Conservation (phyloP, 2,113 vertebrate genomes). For the Motacilla tschutschensis region DNA sequence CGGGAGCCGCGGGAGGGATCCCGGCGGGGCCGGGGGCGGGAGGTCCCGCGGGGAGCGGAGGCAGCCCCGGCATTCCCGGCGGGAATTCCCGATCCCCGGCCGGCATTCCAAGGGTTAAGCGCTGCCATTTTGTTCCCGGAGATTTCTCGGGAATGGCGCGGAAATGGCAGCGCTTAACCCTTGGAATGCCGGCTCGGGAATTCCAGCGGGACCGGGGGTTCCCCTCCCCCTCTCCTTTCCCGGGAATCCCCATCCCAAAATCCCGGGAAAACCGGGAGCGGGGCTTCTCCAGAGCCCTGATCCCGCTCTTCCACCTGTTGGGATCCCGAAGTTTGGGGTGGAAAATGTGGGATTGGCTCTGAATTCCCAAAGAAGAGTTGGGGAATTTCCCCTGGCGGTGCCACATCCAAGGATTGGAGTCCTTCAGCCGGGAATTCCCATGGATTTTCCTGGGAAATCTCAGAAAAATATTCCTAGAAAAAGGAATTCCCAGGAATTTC, state of each 20-base stretch:
- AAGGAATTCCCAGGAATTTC: not conserved
- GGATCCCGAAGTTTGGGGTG: fast-evolving
- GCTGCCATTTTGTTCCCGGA: not conserved
- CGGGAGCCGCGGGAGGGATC: not conserved
- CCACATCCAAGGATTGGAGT: not conserved
- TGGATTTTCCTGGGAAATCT: not conserved
- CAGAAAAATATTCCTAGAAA: not conserved
- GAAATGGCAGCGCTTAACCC: not conserved
- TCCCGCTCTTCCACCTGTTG: not conserved
- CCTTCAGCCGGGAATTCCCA: not conserved
- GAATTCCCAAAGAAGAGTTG: not conserved
- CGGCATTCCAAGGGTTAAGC: not conserved
- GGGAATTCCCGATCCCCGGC: not conserved
- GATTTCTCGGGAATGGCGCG: not conserved
- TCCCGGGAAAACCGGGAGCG: not conserved
- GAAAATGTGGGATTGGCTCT: fast-evolving
- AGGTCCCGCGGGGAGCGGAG: not conserved
- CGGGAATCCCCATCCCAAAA: not conserved
- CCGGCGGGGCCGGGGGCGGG: not conserved
- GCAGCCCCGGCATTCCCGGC: not conserved
- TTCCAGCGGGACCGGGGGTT: not conserved
- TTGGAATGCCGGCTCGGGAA: not conserved
- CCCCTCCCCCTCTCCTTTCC: not conserved
- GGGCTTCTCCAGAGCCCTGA: not conserved
- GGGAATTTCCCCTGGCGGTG: not conserved